A percentile compares a stretch with the other conserved stretches of the same genome.
Conservation (phyloP, 2,113 vertebrate species). For the Neodon shergylaensis region DNA sequence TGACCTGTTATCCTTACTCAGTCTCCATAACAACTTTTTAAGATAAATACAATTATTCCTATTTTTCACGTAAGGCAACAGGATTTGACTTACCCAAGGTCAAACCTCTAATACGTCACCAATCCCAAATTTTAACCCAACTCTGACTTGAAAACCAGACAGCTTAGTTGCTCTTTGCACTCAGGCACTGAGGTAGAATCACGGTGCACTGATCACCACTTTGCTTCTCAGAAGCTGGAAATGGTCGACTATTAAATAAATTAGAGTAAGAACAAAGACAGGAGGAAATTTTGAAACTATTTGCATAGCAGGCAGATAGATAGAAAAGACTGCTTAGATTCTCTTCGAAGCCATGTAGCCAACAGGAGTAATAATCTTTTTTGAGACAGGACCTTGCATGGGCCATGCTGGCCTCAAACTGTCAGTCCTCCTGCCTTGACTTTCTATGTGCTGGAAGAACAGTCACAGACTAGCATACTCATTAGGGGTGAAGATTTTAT, state of each 20-base stretch:
- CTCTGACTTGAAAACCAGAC: not conserved
- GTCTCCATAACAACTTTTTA: not conserved
- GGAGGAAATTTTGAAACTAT: conserved; percentile 22
- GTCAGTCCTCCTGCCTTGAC: not conserved
- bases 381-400: not conserved
- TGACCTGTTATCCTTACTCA: not conserved
- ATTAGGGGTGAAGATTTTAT: not conserved
- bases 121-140: not conserved
- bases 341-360: not conserved
- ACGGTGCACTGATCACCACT: not conserved
- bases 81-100: not conserved
- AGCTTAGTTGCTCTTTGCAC: not conserved
- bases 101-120: not conserved
- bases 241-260: not conserved
- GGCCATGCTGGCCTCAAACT: not conserved
- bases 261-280: not conserved
- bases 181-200: not conserved
- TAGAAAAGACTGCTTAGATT: not conserved
- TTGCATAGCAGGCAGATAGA: not conserved
- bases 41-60: not conserved
- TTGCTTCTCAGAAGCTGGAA: not conserved
- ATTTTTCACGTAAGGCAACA: not conserved
- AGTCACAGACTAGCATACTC: not conserved
- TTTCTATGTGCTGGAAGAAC: not conserved
- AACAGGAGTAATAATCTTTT: not conserved